Evolutionary conservation across 2,113 vertebrate genomes (phyloP).

Genomic region (Phaetusa simplex): DNA sequence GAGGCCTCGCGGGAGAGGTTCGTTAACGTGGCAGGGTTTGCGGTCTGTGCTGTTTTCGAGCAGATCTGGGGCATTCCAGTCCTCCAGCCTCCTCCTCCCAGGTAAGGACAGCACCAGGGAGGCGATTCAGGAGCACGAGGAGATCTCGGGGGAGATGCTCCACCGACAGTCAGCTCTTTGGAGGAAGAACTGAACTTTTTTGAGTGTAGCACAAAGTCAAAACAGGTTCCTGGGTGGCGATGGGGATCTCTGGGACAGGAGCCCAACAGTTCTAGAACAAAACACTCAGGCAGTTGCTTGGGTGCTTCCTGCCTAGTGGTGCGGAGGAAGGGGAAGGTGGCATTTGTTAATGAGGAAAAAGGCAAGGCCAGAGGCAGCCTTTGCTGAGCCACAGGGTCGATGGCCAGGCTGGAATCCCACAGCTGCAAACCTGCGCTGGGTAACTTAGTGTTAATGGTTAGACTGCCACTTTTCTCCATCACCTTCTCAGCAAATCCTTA

Average conservation of each 20-base stretch:
- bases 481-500: not conserved
- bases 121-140: not conserved
- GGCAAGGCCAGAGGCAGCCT: not conserved
- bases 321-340: not conserved
- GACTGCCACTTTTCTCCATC: not conserved
- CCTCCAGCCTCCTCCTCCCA: fast-evolving
- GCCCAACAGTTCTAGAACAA: not conserved
- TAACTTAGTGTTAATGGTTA: not conserved
- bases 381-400: not conserved
- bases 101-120: not conserved
- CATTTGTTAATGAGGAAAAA: too few relatives aligned
- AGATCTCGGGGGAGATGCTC: not conserved
- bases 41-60: not conserved
- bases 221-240: not conserved
- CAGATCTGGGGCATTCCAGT: not conserved
- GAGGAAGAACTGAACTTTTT: not conserved
- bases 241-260: not conserved
- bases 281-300: fast-evolving
- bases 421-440: not conserved
- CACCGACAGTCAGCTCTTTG: fast-evolving
- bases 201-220: fast-evolving
- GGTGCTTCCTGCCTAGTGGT: fast-evolving
- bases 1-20: not conserved
- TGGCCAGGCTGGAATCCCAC: not conserved
- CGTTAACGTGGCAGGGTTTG: not conserved